A percentile compares a stretch with the other conserved stretches of the same genome.
Conservation (phyloP, 2,113 vertebrate genomes). For the Perognathus longimembris region DNA sequence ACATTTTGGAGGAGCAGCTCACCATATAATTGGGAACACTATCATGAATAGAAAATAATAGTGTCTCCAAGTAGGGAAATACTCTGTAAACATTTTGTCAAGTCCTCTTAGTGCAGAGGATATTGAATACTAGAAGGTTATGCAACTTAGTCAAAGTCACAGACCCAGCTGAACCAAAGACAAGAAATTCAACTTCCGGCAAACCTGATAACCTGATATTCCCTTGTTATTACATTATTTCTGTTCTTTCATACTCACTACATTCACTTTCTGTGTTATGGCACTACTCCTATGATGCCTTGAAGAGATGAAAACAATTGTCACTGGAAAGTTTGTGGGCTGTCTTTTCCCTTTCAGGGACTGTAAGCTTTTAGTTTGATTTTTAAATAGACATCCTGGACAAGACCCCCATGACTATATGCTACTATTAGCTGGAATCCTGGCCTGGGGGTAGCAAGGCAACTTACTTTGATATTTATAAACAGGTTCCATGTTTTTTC, state of each 20-base stretch:
- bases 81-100: conserved; percentile 50
- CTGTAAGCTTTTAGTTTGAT: not conserved
- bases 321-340: not conserved
- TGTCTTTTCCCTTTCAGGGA: not conserved
- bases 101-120: conserved; percentile 26
- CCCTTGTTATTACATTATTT: not conserved
- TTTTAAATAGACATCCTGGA: not conserved
- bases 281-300: not conserved
- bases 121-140: conserved; percentile 11
- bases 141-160: conserved; percentile 65
- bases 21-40: conserved; percentile 70
- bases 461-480: not conserved
- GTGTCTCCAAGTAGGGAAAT: conserved; percentile 30
- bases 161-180: not conserved
- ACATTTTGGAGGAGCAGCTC: conserved; percentile 69
- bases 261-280: not conserved
- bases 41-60: conserved; percentile 71
- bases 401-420: not conserved
- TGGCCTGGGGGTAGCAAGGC: not conserved
- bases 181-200: not conserved
- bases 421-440: not conserved
- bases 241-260: not conserved
- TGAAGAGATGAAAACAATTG: not conserved
- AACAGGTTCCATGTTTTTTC: not conserved
- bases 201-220: not conserved